phyloP scores from a whole-genome alignment of 2,888 invertebrate genomes.

The Ochlodes sylvanus region DNA sequence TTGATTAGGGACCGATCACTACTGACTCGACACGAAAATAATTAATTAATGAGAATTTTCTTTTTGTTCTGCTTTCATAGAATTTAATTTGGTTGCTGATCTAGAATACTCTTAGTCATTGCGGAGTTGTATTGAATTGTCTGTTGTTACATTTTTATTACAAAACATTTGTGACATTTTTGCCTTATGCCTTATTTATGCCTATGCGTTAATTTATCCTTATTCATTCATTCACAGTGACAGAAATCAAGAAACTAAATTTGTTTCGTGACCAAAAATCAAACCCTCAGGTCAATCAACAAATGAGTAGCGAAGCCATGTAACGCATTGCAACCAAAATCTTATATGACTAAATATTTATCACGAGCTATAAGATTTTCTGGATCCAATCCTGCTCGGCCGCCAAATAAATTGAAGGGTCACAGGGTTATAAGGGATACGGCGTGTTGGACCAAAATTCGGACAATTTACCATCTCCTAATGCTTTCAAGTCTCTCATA shows the following conservation, averaged over 20 bases:
- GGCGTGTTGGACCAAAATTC: conserved; percentile 15
- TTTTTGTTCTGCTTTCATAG: not conserved
- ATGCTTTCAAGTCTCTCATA: not conserved
- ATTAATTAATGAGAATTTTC: conserved; percentile 3
- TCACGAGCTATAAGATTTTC: not conserved
- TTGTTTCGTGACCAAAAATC: too few species aligned
- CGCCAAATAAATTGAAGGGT: conserved; percentile 24
- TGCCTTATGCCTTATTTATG: too few species aligned
- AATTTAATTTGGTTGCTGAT: too few species aligned
- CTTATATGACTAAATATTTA: not conserved
- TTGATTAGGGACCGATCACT: conserved; percentile 10
- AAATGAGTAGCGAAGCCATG: not conserved
- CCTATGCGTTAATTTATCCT: too few species aligned
- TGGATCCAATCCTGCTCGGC: not conserved
- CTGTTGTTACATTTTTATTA: too few species aligned
- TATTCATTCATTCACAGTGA: too few species aligned
- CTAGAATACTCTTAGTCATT: too few species aligned
- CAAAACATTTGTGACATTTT: too few species aligned
- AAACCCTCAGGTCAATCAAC: too few species aligned
- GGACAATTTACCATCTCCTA: conserved; percentile 13
- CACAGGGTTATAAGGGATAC: conserved; percentile 1
- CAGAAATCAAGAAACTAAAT: too few species aligned
- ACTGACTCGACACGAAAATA: not conserved
- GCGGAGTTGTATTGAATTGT: too few species aligned
- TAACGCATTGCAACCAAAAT: not conserved